Conservation (phyloP, 2,113 vertebrate species). For the Proteles cristata region DNA sequence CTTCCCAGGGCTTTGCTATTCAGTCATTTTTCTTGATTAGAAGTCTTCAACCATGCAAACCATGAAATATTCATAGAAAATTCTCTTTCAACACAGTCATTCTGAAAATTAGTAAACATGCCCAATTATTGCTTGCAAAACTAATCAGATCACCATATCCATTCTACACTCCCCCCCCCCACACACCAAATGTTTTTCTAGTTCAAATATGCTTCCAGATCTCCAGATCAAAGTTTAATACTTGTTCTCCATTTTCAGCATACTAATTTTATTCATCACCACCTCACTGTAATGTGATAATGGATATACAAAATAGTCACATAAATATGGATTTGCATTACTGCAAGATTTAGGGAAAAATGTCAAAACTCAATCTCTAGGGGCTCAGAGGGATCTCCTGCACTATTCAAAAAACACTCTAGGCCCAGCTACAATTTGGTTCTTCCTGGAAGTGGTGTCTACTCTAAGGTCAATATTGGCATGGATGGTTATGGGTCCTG, state of each 20-base stretch:
- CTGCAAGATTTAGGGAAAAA: not conserved
- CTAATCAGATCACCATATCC: not conserved
- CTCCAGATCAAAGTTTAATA: not conserved
- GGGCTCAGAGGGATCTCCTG: not conserved
- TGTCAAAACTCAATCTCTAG: not conserved
- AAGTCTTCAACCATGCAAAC: not conserved
- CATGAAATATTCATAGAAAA: slow-evolving; percentile 60
- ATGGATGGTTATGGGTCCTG: not conserved
- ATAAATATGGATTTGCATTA: not conserved
- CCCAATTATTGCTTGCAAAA: not conserved
- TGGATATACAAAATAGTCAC: not conserved
- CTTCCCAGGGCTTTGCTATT: not conserved
- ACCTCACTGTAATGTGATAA: not conserved
- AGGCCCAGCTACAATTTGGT: not conserved
- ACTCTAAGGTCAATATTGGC: not conserved
- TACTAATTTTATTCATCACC: not conserved
- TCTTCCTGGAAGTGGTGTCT: not conserved
- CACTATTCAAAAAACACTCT: not conserved
- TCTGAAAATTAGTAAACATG: slow-evolving; percentile 46
- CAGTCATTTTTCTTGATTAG: slow-evolving; percentile 43
- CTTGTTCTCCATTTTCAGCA: slow-evolving; percentile 12
- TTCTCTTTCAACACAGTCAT: slow-evolving; percentile 33
- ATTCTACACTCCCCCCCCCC: not conserved
- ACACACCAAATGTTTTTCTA: not conserved
- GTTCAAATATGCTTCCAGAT: not conserved